These are phyloP conservation scores for Rhabdornis inornatus DNA, from an alignment of 2,113 vertebrate genomes.

Conservation along the genomic window DNA sequence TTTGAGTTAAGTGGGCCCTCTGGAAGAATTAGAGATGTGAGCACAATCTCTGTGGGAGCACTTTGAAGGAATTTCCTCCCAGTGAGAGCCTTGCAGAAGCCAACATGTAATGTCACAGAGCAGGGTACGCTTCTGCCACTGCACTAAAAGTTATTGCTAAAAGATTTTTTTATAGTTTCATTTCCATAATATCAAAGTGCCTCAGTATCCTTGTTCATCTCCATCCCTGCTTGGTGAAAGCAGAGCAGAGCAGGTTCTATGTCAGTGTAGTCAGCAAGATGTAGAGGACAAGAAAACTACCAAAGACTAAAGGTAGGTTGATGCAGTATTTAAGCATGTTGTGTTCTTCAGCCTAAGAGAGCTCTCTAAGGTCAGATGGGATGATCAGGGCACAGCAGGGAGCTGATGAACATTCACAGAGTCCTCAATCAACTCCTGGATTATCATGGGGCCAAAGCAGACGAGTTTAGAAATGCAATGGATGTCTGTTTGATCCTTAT, in stretches of 20 bases:
- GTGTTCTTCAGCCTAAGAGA: neutral
- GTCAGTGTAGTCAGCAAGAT: neutral
- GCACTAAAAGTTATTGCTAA: neutral
- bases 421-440: neutral
- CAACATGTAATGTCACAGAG: neutral
- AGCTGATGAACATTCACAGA: neutral
- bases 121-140: neutral
- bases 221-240: neutral
- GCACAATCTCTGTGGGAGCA: neutral
- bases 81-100: neutral
- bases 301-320: neutral
- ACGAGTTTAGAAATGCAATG: neutral
- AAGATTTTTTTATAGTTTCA: neutral
- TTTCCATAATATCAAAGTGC: neutral
- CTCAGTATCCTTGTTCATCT: neutral
- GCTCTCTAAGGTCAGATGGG: neutral
- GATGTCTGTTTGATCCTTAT: neutral
- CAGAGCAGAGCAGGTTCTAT: neutral
- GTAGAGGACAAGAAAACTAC: neutral
- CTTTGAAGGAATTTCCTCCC: neutral
- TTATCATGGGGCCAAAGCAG: neutral
- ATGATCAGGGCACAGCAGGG: neutral
- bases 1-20: neutral
- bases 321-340: neutral
- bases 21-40: neutral